phyloP scores from a whole-genome alignment of 2,888 invertebrate genomes.

The Volucella zonaria region DNA sequence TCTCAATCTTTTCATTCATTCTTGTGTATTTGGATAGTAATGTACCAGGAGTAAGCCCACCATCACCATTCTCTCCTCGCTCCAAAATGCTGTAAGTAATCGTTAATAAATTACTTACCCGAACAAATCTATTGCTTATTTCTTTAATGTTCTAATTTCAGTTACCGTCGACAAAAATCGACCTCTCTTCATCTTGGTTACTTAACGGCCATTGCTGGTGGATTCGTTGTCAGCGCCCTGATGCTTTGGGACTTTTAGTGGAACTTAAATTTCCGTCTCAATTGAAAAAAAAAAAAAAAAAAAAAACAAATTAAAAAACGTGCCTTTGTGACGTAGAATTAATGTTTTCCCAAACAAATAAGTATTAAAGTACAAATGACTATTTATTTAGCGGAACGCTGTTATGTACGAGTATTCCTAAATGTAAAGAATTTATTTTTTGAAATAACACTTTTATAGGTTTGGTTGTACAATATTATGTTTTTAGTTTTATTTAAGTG shows the following conservation, averaged over 20 bases:
- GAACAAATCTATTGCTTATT: not conserved
- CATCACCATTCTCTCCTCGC: constrained; percentile 84
- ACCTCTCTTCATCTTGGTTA: constrained; percentile 83
- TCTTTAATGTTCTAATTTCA: constrained; percentile 75
- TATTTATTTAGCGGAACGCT: constrained; percentile 49
- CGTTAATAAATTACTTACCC: not conserved
- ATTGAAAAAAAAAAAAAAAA: not conserved
- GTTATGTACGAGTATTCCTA: constrained; percentile 43
- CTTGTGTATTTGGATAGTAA: constrained; percentile 86
- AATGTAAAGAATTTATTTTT: constrained; percentile 44
- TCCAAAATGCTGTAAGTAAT: constrained; percentile 82
- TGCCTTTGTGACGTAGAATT: constrained; percentile 32
- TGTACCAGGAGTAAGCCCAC: constrained; percentile 85
- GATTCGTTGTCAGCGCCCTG: constrained; percentile 82
- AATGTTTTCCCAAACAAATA: constrained; percentile 28
- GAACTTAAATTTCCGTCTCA: not conserved
- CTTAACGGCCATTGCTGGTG: constrained; percentile 83
- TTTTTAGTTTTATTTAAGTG: constrained; percentile 43
- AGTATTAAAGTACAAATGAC: constrained; percentile 71
- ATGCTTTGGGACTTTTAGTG: constrained; percentile 79
- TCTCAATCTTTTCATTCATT: constrained; percentile 84
- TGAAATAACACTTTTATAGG: constrained; percentile 6
- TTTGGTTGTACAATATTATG: constrained; percentile 47
- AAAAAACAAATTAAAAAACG: not conserved
- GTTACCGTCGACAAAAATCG: constrained; percentile 79